Evolutionary conservation across 2,797 vertebrate species (phyloP).

Genomic region (Sylvia borin): DNA sequence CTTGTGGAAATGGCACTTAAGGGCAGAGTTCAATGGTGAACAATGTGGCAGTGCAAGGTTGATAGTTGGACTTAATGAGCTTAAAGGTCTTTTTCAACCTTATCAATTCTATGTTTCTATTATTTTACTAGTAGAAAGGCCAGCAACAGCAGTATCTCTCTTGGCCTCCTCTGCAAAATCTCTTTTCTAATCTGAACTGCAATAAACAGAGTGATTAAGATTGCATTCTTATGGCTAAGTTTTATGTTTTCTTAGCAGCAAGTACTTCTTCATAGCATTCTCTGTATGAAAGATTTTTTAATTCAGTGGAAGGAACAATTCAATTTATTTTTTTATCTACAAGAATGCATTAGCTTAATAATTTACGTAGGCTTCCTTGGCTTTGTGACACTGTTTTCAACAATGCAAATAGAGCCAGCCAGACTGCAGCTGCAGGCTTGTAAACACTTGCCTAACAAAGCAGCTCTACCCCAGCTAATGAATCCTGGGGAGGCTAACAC

Average conservation of each 20-base stretch:
- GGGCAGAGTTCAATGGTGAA: background rate
- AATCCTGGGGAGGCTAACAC: background rate
- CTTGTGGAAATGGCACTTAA: background rate
- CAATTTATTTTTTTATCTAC: conserved; percentile 22
- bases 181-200: background rate
- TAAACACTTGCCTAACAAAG: conserved; percentile 34
- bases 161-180: background rate
- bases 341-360: background rate
- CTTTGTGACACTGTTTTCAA: background rate
- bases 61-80: background rate
- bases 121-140: background rate
- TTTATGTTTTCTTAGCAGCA: background rate
- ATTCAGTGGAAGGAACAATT: background rate
- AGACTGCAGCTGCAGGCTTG: conserved; percentile 6
- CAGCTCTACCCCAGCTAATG: background rate
- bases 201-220: background rate
- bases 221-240: background rate
- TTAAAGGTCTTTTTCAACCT: background rate
- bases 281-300: background rate
- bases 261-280: background rate
- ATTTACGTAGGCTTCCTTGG: background rate
- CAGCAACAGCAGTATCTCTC: background rate
- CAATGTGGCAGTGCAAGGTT: background rate
- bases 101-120: background rate
- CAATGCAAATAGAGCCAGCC: background rate